These are phyloP conservation scores for Hippoglossus hippoglossus DNA, from an alignment of 2,797 vertebrate genomes.

Conservation along the genomic window DNA sequence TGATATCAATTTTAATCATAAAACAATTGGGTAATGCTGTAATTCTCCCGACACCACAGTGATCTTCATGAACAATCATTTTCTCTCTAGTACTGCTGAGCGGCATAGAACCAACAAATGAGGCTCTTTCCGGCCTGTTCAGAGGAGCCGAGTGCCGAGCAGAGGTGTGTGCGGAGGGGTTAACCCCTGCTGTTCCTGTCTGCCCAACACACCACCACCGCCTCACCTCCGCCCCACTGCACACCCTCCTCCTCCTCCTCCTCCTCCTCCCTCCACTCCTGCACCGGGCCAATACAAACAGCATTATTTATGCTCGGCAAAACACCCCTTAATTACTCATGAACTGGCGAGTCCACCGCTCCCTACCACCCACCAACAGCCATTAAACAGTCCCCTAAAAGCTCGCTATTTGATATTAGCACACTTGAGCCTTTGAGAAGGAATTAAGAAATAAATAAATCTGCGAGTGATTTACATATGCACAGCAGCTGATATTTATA, in stretches of 20 bases:
- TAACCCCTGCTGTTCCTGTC: constrained; percentile 89
- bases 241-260: constrained; percentile 25
- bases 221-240: constrained; percentile 32
- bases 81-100: constrained; percentile 64
- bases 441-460: constrained; percentile 86
- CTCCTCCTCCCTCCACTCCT: constrained; percentile 83
- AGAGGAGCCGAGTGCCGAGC: constrained; percentile 62
- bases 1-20: constrained; percentile 51
- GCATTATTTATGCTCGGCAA: constrained; percentile 99
- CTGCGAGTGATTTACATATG: constrained; percentile 96
- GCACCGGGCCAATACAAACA: constrained; percentile 96
- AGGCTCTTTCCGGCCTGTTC: constrained; percentile 45
- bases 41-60: constrained; percentile 38
- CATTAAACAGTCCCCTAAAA: constrained; percentile 99
- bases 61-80: constrained; percentile 52
- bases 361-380: constrained; percentile 96
- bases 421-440: constrained; percentile 92
- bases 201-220: constrained; percentile 74
- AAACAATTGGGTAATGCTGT: constrained; percentile 47
- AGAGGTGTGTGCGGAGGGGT: constrained; percentile 65
- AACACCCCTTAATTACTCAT: constrained; percentile 99
- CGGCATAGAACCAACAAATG: constrained; percentile 62
- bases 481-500: constrained; percentile 99
- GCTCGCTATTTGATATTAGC: constrained; percentile 98
- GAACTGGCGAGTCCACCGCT: constrained; percentile 89